Evolutionary conservation across 2,113 vertebrate genomes (phyloP).

Genomic region (Aptenodytes patagonicus): DNA sequence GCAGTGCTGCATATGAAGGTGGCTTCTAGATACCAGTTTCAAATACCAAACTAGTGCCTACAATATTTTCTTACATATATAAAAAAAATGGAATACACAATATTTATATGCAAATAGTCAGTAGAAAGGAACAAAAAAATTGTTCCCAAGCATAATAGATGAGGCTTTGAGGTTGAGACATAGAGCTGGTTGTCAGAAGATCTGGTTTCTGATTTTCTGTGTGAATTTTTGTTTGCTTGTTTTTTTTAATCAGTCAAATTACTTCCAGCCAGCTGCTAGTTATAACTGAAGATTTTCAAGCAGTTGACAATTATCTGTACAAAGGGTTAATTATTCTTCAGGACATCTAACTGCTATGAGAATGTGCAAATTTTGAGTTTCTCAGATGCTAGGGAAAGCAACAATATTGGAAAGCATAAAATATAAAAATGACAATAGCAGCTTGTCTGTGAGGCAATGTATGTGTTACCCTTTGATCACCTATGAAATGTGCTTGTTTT

Average conservation of each 20-base stretch:
- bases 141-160: not conserved
- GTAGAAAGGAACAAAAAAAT: not conserved
- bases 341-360: not conserved
- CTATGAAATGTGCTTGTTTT: not conserved
- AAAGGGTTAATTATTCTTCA: not conserved
- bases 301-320: not conserved
- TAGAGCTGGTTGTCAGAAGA: not conserved
- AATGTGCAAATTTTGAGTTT: not conserved
- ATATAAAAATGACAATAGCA: not conserved
- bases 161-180: not conserved
- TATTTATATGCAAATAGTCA: not conserved
- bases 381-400: not conserved
- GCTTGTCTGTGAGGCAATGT: not conserved
- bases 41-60: not conserved
- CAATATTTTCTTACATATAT: not conserved
- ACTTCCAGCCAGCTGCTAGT: not conserved
- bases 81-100: not conserved
- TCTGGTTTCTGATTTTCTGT: not conserved
- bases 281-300: not conserved
- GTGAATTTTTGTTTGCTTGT: not conserved
- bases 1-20: not conserved
- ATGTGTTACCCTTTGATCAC: not conserved
- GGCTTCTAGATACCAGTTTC: not conserved
- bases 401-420: not conserved
- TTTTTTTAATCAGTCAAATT: not conserved